Conservation (phyloP, 1,140 invertebrate species). For the Arctopsyche grandis region DNA sequence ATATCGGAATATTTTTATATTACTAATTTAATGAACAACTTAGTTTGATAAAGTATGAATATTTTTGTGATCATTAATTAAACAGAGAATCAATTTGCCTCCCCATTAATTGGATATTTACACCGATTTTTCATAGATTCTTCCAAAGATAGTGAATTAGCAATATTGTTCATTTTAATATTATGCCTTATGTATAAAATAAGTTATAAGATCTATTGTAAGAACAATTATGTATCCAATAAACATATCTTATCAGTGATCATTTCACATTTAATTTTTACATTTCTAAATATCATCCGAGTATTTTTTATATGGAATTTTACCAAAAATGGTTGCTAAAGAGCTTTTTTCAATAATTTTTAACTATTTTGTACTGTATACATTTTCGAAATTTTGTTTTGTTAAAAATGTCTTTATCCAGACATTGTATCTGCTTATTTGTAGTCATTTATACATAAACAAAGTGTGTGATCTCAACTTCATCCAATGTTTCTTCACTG, state of each 20-base stretch:
- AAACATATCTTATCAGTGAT: constrained; percentile 54
- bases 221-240: constrained; percentile 54
- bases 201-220: constrained; percentile 51
- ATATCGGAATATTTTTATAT: constrained; percentile 40
- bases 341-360: constrained; percentile 3
- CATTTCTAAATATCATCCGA: constrained; percentile 25
- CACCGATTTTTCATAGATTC: constrained; percentile 53
- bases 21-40: constrained; percentile 32
- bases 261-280: constrained; percentile 33
- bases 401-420: neutral
- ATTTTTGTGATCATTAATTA: constrained; percentile 22
- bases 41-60: constrained; percentile 11
- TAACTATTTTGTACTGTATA: constrained; percentile 23
- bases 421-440: constrained; percentile 3
- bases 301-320: constrained; percentile 22
- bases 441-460: neutral
- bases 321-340: neutral
- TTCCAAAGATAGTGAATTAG: constrained; percentile 56
- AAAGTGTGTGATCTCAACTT: constrained; percentile 13
- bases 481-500: constrained; percentile 18
- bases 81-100: constrained; percentile 5
- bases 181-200: constrained; percentile 55
- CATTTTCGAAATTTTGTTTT: constrained; percentile 13
- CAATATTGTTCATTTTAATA: constrained; percentile 55
- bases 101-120: constrained; percentile 37